Conservation (phyloP, 2,797 vertebrate species). For the Sus cebifrons region DNA sequence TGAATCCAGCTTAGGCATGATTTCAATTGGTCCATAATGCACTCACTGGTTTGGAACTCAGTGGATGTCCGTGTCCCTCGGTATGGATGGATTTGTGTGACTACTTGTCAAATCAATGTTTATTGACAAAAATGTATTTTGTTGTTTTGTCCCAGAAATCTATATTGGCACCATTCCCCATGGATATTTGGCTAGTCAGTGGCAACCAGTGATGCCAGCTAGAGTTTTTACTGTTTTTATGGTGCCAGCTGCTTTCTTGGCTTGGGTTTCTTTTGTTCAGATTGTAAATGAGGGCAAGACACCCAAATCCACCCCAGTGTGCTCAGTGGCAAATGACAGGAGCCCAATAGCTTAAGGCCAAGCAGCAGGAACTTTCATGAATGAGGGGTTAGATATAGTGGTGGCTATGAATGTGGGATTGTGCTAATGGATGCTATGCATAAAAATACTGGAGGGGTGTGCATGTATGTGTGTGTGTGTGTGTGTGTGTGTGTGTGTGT, state of each 20-base stretch:
- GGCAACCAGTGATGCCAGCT: conserved; percentile 91
- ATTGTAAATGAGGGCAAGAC: conserved; percentile 92
- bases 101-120: conserved; percentile 92
- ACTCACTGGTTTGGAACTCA: conserved; percentile 90
- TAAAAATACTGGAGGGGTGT: neutral
- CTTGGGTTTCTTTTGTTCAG: conserved; percentile 91
- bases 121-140: conserved; percentile 93
- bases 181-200: conserved; percentile 93
- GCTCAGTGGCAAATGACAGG: conserved; percentile 90
- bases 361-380: conserved; percentile 88
- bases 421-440: conserved; percentile 35
- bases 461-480: neutral
- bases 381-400: conserved; percentile 84
- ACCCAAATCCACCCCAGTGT: conserved; percentile 91
- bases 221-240: conserved; percentile 92
- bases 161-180: conserved; percentile 91
- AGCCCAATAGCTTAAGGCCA: conserved; percentile 88
- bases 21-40: conserved; percentile 90
- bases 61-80: conserved; percentile 89
- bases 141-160: conserved; percentile 92
- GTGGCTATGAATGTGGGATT: conserved; percentile 66
- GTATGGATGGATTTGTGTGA: conserved; percentile 92
- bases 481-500: neutral
- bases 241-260: conserved; percentile 93
- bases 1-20: conserved; percentile 88